Evolutionary conservation across 2,113 vertebrate species (phyloP).

Genomic region (Cochlearius cochlearius): DNA sequence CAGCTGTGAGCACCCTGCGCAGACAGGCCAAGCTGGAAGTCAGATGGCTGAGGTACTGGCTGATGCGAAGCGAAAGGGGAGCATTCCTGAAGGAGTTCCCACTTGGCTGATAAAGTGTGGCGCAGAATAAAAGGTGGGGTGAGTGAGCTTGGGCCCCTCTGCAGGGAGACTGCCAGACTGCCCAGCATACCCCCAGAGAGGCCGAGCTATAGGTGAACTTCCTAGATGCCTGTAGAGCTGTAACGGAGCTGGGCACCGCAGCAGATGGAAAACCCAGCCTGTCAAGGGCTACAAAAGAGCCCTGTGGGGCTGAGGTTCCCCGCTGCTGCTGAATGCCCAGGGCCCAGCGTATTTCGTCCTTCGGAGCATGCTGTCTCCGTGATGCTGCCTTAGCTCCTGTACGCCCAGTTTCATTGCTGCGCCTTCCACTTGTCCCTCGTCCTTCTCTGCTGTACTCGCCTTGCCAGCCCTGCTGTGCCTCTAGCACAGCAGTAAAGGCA

Average conservation of each 20-base stretch:
- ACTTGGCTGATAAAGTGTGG: neutral
- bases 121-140: neutral
- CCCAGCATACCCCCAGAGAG: too few species aligned
- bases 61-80: neutral
- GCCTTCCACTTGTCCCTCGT: too few species aligned
- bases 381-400: neutral
- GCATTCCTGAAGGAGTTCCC: neutral
- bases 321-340: neutral
- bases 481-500: neutral
- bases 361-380: fast-evolving
- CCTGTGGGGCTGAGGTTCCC: fast-evolving
- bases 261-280: neutral
- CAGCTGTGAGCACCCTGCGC: fast-evolving
- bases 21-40: too few species aligned
- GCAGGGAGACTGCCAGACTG: fast-evolving
- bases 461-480: neutral
- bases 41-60: neutral
- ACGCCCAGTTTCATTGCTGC: neutral
- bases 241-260: neutral
- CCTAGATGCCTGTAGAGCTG: neutral
- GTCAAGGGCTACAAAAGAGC: neutral
- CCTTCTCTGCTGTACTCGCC: fast-evolving
- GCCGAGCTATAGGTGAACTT: neutral
- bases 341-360: neutral
- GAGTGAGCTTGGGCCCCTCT: neutral